Base-by-base conservation (phyloP, 2,113 vertebrate genomes). In the Gyps fulvus region DNA sequence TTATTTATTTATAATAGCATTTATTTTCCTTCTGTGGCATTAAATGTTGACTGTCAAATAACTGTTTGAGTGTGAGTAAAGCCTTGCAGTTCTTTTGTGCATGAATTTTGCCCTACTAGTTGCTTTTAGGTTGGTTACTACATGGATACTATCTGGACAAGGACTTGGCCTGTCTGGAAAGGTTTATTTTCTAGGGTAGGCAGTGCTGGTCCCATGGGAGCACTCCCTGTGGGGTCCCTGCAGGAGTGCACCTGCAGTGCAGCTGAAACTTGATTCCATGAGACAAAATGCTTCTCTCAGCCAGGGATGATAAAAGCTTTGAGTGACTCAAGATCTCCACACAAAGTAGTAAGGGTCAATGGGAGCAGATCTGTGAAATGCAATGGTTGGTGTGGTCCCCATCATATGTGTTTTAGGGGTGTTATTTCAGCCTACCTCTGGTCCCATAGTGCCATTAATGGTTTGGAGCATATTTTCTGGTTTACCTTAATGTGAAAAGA, bases 221-320 rank as follows among this genome's bases (percentile, higher is more conserved):
- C 67, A 25, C 7, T 2, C 43, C 10, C 9, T 29, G 5, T 7
- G 1, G 16, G 0, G 5, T 85, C 12, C 29, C 15, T 31, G 17
- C 11, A 8, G 50, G 20, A 77, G 1, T 25, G 23, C 20, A 16
- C 0, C 1, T 72, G 38, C 25, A 62, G 7, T 67, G 47, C 31
- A 42, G 18, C 32, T 78, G 49, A 43, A 72, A 63, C 22, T 54
- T n/a, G 18, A 25, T 77, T 81, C 27, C 23, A 21, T 23, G 38
- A 73, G 38, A 59, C 3, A 45, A 89, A 77, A 65, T 34, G 3
- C 13, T 78, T 87, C 32, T 74, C 36, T 47, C 14, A 18, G 26
- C 17, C 34, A 62, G 40, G 20, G 34, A 15, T 70, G 7, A 32
- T 55, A 52, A 73, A 79, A 85, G 22, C 18, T 62, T 82, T 84